Conservation (phyloP, 2,797 vertebrate genomes). For the Hephaestus fuliginosus region DNA sequence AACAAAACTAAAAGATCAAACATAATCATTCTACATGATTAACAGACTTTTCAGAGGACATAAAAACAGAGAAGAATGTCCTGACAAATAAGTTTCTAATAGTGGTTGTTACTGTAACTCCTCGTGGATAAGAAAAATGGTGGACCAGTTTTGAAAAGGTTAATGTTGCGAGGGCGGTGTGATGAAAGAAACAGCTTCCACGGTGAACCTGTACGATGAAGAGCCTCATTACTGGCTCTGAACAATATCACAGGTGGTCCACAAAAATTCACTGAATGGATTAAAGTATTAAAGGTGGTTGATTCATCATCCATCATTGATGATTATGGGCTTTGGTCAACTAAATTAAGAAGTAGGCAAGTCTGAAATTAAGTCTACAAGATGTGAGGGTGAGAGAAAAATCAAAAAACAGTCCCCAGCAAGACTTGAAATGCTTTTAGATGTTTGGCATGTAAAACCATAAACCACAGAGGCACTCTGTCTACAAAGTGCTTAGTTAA, state of each 20-base stretch:
- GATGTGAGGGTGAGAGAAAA: not conserved
- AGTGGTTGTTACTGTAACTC: too few relatives aligned
- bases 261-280: not conserved
- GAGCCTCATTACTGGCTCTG: not conserved
- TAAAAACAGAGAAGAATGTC: not conserved
- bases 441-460: not conserved
- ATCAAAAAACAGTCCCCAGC: too few relatives aligned
- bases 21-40: not conserved
- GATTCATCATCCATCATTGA: not conserved
- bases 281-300: not conserved
- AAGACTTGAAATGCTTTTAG: too few relatives aligned
- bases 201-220: not conserved
- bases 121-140: not conserved
- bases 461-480: not conserved
- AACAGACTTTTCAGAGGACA: not conserved
- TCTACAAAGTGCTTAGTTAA: not conserved
- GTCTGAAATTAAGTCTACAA: not conserved
- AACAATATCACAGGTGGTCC: not conserved
- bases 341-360: not conserved
- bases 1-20: conserved; percentile 17
- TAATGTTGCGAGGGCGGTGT: not conserved
- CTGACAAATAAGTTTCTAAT: not conserved
- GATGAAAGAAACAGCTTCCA: not conserved
- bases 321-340: not conserved
- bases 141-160: not conserved